phyloP scores from a whole-genome alignment of 2,888 invertebrate species.

The Perithous albicinctus region DNA sequence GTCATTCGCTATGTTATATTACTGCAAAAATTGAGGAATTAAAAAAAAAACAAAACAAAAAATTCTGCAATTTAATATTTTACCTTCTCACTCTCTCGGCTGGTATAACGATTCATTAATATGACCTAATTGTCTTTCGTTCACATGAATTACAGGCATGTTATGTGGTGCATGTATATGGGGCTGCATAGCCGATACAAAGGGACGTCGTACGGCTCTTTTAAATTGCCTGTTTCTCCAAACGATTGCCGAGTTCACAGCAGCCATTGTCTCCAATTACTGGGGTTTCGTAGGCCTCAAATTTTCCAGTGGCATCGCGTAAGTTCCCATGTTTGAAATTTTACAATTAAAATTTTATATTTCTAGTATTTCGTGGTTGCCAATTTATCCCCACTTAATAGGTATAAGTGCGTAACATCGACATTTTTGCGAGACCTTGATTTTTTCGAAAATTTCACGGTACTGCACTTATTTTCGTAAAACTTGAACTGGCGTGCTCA shows the following conservation, averaged over 20 bases:
- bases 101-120: slow-evolving; percentile 5
- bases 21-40: too few relatives aligned
- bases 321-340: too few relatives aligned
- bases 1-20: too few relatives aligned
- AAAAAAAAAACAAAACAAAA: too few relatives aligned
- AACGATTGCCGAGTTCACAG: slow-evolving; percentile 87
- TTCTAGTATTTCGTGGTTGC: too few relatives aligned
- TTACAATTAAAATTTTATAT: too few relatives aligned
- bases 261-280: slow-evolving; percentile 87
- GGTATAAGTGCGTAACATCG: too few relatives aligned
- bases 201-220: slow-evolving; percentile 88
- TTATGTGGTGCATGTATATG: slow-evolving; percentile 90
- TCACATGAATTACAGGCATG: slow-evolving; percentile 86
- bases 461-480: too few relatives aligned
- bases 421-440: too few relatives aligned
- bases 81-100: background rate
- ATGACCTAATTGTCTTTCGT: slow-evolving; percentile 19
- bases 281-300: slow-evolving; percentile 87
- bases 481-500: too few relatives aligned
- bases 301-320: slow-evolving; percentile 88
- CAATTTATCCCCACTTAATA: too few relatives aligned
- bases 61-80: background rate
- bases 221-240: slow-evolving; percentile 87
- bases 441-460: too few relatives aligned
- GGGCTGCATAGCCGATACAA: slow-evolving; percentile 89